Evolutionary conservation across 2,797 vertebrate genomes (phyloP).

Genomic region (Premnoplex brunnescens): DNA sequence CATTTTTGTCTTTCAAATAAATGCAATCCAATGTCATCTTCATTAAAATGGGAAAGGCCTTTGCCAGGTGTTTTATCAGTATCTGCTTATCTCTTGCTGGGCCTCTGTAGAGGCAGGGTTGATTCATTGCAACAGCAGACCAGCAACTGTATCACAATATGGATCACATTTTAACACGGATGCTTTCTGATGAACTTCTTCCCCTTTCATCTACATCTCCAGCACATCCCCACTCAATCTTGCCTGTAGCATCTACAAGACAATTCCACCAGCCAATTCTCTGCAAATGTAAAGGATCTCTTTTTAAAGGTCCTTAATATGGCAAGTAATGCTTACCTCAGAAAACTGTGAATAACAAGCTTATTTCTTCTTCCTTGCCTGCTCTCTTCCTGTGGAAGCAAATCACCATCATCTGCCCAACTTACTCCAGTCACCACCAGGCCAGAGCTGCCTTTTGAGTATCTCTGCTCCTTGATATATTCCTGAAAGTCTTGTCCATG

Average conservation of each 20-base stretch:
- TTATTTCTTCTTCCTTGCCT: neutral
- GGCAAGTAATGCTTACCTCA: conserved; percentile 25
- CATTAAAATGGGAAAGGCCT: neutral
- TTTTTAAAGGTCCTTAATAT: conserved; percentile 25
- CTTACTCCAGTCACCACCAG: neutral
- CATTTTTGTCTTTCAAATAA: neutral
- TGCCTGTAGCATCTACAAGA: neutral
- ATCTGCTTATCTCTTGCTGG: neutral
- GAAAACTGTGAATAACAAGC: neutral
- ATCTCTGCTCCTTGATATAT: neutral
- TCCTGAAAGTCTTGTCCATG: neutral
- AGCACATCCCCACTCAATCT: neutral
- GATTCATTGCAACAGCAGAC: neutral
- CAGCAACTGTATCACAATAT: neutral
- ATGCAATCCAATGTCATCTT: neutral
- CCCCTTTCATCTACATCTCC: neutral
- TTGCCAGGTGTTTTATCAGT: neutral
- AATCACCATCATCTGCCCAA: neutral
- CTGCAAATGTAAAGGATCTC: neutral
- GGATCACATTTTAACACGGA: neutral
- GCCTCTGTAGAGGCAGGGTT: neutral
- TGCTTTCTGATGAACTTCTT: neutral
- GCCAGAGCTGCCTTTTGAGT: neutral
- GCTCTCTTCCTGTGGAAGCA: neutral
- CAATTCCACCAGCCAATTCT: neutral